Conservation (phyloP, 2,888 invertebrate genomes). For the Noctuana brunneofusca region DNA sequence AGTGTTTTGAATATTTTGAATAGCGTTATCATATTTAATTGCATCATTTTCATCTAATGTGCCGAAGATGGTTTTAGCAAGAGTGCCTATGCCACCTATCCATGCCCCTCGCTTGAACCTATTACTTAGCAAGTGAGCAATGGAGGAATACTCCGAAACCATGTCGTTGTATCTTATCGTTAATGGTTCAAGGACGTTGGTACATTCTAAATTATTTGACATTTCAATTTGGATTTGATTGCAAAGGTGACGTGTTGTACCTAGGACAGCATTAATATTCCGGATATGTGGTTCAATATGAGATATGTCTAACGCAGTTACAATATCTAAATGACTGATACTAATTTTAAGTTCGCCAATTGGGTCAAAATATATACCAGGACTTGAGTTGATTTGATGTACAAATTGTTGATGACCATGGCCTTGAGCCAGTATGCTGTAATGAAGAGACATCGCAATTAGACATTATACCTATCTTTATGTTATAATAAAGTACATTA, state of each 20-base stretch:
- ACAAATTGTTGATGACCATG: background rate
- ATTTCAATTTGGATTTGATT: background rate
- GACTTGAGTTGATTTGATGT: background rate
- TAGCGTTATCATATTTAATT: background rate
- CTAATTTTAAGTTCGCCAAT: background rate
- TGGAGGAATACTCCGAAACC: background rate
- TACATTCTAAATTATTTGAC: background rate
- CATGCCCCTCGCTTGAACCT: background rate
- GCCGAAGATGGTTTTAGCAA: background rate
- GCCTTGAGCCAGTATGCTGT: background rate
- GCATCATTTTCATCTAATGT: constrained; percentile 2
- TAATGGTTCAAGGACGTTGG: background rate
- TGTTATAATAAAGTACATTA: too few relatives aligned
- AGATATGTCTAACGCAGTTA: background rate
- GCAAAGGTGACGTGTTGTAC: background rate
- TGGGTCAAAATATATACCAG: background rate
- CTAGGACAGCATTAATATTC: background rate
- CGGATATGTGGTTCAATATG: background rate
- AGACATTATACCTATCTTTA: background rate
- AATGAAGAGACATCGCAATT: background rate
- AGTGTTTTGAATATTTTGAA: background rate
- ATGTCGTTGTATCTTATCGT: background rate
- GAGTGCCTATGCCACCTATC: background rate
- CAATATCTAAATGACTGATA: background rate
- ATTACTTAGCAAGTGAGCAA: background rate